Conservation (phyloP, 2,888 invertebrate species). For the Anodontia alba region DNA sequence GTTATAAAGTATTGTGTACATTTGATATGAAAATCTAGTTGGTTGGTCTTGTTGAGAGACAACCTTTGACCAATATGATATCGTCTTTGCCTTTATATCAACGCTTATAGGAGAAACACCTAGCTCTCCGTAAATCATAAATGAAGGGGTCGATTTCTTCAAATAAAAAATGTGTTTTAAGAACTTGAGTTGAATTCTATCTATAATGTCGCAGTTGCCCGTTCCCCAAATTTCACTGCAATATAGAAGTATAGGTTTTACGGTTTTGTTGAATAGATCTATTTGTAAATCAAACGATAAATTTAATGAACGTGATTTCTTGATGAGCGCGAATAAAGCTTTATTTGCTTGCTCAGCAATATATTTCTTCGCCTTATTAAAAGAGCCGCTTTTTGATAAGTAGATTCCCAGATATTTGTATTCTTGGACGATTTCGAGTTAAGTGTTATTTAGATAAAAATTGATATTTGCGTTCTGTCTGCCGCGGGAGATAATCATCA, state of each 20-base stretch:
- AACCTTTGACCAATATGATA: not conserved
- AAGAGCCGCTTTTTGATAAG: conserved; percentile 16
- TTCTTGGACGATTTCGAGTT: conserved; percentile 15
- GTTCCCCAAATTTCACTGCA: not conserved
- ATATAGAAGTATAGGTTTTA: not conserved
- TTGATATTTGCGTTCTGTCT: not conserved
- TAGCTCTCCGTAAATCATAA: not conserved
- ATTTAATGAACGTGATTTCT: not conserved
- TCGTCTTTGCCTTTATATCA: not conserved
- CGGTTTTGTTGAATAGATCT: not conserved
- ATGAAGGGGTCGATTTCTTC: not conserved
- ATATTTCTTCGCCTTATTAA: conserved; percentile 19
- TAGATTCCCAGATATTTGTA: conserved; percentile 25
- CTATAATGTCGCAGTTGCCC: not conserved
- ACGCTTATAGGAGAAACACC: not conserved
- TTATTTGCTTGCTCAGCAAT: conserved; percentile 22
- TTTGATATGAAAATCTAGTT: not conserved
- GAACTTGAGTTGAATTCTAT: not conserved
- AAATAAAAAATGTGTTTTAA: not conserved
- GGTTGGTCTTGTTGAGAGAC: not conserved
- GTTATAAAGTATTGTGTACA: not conserved
- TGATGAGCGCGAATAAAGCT: conserved; percentile 1
- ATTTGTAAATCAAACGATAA: not conserved
- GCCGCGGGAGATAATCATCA: conserved; percentile 1
- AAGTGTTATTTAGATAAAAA: not conserved